A percentile compares a stretch with the other conserved stretches of the same genome.
Conservation (phyloP, 1,140 invertebrate genomes). For the Drosophila mauritiana region DNA sequence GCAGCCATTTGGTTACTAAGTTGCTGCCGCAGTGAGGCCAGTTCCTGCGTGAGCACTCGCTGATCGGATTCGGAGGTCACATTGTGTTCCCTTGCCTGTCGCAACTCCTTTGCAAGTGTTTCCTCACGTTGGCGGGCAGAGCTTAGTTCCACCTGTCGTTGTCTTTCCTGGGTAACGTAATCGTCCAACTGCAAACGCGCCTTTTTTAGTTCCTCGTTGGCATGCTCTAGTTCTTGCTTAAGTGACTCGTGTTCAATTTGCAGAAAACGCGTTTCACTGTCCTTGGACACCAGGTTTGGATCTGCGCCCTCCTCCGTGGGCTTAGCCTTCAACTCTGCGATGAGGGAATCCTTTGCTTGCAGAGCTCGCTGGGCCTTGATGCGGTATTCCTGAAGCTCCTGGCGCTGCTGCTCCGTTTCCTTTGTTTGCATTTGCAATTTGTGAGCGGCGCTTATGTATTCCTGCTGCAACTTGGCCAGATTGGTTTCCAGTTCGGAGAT, state of each 20-base stretch:
- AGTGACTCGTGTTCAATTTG: slow-evolving; percentile 70
- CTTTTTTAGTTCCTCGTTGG: slow-evolving; percentile 55
- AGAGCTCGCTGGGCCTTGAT: slow-evolving; percentile 90
- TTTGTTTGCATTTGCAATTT: slow-evolving; percentile 86
- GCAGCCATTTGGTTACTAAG: slow-evolving; percentile 78
- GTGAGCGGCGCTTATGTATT: slow-evolving; percentile 84
- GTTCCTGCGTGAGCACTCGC: slow-evolving; percentile 73
- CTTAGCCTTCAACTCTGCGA: slow-evolving; percentile 87
- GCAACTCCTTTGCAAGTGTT: slow-evolving; percentile 57
- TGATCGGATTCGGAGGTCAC: slow-evolving; percentile 67
- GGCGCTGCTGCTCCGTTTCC: slow-evolving; percentile 86
- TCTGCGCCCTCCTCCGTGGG: slow-evolving; percentile 7
- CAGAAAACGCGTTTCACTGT: slow-evolving; percentile 62
- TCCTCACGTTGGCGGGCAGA: slow-evolving; percentile 55
- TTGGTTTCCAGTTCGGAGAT: slow-evolving; percentile 83
- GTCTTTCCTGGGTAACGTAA: slow-evolving; percentile 36
- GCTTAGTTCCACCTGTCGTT: slow-evolving; percentile 51
- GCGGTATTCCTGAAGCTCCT: slow-evolving; percentile 90
- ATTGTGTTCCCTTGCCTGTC: slow-evolving; percentile 48
- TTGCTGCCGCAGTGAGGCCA: slow-evolving; percentile 76
- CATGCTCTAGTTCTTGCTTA: slow-evolving; percentile 65
- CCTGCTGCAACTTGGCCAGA: slow-evolving; percentile 85
- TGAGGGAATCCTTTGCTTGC: slow-evolving; percentile 91
- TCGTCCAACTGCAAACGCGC: slow-evolving; percentile 64
- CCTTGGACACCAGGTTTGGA: slow-evolving; percentile 18